Percentiles rank a stretch among this genome's conserved stretches.
Evolutionary conservation across 2,797 vertebrate genomes (phyloP).

Genomic region (Natrix natrix): DNA sequence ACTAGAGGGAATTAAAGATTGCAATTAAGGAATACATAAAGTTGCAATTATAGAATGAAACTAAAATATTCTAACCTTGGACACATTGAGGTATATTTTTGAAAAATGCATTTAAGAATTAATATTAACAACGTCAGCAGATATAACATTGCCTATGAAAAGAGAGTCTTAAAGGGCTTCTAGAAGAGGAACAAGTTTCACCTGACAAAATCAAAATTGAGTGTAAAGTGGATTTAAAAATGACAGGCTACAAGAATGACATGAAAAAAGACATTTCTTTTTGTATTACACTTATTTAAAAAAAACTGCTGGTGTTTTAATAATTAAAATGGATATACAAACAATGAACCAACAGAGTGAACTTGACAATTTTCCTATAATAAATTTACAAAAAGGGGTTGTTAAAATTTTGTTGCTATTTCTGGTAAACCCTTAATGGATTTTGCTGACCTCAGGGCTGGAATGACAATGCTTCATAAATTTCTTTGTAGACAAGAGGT

Average conservation of each 20-base stretch:
- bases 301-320: background rate
- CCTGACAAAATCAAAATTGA: background rate
- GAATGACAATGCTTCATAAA: background rate
- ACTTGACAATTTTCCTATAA: background rate
- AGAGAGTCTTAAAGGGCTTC: background rate
- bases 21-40: background rate
- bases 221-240: background rate
- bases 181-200: background rate
- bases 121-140: background rate
- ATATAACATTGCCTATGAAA: background rate
- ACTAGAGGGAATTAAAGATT: background rate
- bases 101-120: background rate
- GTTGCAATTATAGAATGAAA: background rate
- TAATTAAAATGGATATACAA: background rate
- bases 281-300: background rate
- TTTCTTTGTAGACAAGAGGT: background rate
- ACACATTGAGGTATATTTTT: background rate
- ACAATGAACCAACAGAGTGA: background rate
- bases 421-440: background rate
- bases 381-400: background rate
- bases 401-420: background rate
- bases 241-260: background rate
- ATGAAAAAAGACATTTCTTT: background rate
- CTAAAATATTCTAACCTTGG: background rate
- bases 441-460: background rate